These are phyloP conservation scores for Clarias batrachus DNA, from an alignment of 2,113 vertebrate species.

Conservation along the genomic window DNA sequence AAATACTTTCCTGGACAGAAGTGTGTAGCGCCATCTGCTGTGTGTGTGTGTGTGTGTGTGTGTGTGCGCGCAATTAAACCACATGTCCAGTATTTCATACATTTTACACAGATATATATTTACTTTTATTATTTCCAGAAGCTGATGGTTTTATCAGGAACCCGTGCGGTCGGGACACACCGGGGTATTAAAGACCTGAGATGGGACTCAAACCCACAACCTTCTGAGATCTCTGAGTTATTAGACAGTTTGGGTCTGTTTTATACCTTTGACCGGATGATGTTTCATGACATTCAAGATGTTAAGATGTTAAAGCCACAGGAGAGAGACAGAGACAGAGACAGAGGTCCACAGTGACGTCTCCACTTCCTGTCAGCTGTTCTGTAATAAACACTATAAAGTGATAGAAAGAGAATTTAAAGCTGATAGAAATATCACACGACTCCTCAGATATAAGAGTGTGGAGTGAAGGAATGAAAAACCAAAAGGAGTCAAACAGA, in stretches of 20 bases:
- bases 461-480: not conserved
- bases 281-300: not conserved
- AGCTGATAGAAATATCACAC: not conserved
- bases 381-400: not conserved
- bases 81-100: not conserved
- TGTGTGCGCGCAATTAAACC: not conserved
- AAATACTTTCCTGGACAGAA: too few relatives aligned
- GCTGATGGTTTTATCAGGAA: not conserved
- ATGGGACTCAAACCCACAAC: not conserved
- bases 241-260: not conserved
- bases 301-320: too few relatives aligned
- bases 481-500: not conserved
- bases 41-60: not conserved
- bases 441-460: not conserved
- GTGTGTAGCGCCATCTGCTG: constrained; percentile 1
- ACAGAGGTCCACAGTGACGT: too few relatives aligned
- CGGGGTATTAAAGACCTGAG: not conserved
- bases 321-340: not conserved
- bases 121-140: not conserved
- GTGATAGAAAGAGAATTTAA: not conserved
- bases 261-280: not conserved
- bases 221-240: not conserved
- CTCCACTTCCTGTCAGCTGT: not conserved
- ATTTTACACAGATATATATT: not conserved
- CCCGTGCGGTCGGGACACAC: not conserved